These are phyloP conservation scores for Malurus splendens DNA, from an alignment of 2,797 vertebrate genomes.

Conservation along the genomic window DNA sequence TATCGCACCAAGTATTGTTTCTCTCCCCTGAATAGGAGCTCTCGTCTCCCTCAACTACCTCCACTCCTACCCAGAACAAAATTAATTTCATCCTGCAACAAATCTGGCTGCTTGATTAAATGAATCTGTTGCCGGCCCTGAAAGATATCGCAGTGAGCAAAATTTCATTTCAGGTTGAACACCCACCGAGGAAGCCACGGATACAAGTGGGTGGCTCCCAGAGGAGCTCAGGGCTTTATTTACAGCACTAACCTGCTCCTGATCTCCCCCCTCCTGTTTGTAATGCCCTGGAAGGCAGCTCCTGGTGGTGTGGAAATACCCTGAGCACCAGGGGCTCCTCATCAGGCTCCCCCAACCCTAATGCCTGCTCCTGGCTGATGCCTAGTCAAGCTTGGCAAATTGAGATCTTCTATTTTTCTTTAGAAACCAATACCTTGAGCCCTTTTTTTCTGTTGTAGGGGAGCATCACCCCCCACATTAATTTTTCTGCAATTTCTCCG, in stretches of 20 bases:
- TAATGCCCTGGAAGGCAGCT: neutral
- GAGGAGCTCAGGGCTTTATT: neutral
- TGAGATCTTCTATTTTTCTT: constrained; percentile 18
- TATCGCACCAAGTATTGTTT: neutral
- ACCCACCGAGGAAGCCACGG: neutral
- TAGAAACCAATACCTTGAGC: neutral
- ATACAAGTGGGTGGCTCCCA: neutral
- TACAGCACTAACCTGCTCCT: neutral
- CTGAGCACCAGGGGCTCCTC: neutral
- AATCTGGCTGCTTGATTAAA: constrained; percentile 20
- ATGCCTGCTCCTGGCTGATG: neutral
- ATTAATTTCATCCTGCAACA: constrained; percentile 30
- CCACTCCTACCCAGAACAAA: constrained; percentile 25
- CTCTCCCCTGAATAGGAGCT: constrained; percentile 6
- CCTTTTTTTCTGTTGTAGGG: neutral
- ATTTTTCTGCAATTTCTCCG: neutral
- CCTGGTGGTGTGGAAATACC: neutral
- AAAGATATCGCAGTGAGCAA: neutral
- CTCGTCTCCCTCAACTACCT: constrained; percentile 1
- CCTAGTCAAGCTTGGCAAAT: constrained; percentile 1
- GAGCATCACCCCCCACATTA: neutral
- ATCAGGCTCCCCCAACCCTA: neutral
- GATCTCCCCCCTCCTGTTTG: neutral
- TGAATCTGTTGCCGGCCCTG: neutral
- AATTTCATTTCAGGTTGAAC: constrained; percentile 16